These are phyloP conservation scores for Leuctra nigra DNA, from an alignment of 2,888 invertebrate species.

Conservation along the genomic window DNA sequence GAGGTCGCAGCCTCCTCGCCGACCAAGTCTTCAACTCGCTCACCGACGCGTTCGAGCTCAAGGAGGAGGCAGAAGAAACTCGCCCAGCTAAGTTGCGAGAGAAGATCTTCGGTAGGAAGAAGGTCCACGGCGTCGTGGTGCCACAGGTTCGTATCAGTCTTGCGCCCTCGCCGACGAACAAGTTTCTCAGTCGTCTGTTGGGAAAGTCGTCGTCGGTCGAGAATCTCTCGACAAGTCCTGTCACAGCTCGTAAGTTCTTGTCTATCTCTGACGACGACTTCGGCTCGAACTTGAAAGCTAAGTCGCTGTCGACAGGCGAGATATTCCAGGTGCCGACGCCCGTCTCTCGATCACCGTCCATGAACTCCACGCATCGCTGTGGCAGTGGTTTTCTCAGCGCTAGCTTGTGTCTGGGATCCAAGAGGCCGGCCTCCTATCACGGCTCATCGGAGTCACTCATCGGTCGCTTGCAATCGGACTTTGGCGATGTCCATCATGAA, in stretches of 20 bases:
- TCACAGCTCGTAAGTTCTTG: neutral
- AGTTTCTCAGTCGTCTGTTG: constrained; percentile 44
- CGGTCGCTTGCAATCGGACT: constrained; percentile 21
- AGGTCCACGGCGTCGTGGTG: constrained; percentile 28
- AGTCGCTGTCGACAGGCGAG: constrained; percentile 44
- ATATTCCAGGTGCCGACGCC: constrained; percentile 37
- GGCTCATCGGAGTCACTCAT: constrained; percentile 37
- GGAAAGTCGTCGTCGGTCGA: constrained; percentile 46
- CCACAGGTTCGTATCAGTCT: constrained; percentile 35
- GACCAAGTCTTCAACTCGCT: constrained; percentile 49
- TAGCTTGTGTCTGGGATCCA: constrained; percentile 6
- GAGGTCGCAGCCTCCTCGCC: constrained; percentile 47
- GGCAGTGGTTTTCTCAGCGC: constrained; percentile 12
- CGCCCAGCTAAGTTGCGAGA: constrained; percentile 42
- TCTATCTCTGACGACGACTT: constrained; percentile 26
- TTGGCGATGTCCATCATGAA: neutral
- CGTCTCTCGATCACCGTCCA: constrained; percentile 18
- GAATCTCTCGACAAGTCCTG: constrained; percentile 37
- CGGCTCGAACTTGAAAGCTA: constrained; percentile 36
- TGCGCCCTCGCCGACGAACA: constrained; percentile 39
- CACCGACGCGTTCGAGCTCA: constrained; percentile 44
- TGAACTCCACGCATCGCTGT: constrained; percentile 2
- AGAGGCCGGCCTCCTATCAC: constrained; percentile 35
- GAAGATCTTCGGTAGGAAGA: constrained; percentile 42
- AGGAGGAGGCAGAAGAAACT: constrained; percentile 37